These are phyloP conservation scores for Gila robusta DNA, from an alignment of 2,797 vertebrate species.

Conservation along the genomic window DNA sequence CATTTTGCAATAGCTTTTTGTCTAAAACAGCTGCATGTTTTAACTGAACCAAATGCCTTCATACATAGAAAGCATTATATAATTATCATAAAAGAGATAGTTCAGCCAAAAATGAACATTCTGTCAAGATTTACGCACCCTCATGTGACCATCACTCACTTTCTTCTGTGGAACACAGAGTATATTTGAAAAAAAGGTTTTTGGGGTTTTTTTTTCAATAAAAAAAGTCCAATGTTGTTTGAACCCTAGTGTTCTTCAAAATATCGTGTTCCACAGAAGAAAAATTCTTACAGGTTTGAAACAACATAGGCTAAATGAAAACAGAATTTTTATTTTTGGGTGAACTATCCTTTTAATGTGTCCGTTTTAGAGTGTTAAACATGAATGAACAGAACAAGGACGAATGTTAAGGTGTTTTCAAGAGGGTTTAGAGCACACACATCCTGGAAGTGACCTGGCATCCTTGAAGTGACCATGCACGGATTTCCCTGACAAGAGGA, in stretches of 20 bases:
- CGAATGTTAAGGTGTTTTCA: background rate
- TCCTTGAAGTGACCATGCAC: background rate
- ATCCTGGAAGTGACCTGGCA: constrained; percentile 48
- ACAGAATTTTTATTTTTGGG: no score
- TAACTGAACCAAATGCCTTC: background rate
- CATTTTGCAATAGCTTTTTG: background rate
- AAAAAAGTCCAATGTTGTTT: background rate
- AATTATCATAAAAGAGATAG: background rate
- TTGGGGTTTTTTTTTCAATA: no score
- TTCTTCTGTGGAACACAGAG: background rate
- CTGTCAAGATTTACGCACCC: background rate
- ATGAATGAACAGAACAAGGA: constrained; percentile 11
- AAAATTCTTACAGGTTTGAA: background rate
- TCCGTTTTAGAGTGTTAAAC: background rate
- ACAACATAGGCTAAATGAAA: background rate
- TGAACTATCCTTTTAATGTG: background rate
- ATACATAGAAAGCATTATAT: background rate
- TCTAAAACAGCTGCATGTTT: constrained; percentile 5
- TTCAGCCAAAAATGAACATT: background rate
- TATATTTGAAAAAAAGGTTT: no score
- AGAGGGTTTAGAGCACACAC: constrained; percentile 34
- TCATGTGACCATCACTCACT: background rate
- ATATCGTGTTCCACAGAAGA: background rate
- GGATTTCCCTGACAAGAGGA: constrained; percentile 54
- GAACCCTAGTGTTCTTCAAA: background rate